A percentile compares a stretch with the other conserved stretches of the same genome.
phyloP scores from a whole-genome alignment of 1,140 invertebrate species.

The Hyles euphorbiae region DNA sequence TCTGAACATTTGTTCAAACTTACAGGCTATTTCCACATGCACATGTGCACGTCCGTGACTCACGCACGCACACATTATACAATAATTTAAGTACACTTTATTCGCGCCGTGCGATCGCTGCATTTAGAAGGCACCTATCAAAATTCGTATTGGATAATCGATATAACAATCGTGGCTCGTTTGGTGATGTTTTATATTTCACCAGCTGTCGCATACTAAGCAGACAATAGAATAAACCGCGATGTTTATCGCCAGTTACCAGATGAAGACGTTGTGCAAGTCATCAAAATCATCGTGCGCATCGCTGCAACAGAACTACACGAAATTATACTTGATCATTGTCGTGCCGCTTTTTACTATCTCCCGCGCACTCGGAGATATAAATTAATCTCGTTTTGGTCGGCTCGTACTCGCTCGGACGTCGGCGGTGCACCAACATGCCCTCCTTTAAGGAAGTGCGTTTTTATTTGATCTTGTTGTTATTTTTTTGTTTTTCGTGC shows the following conservation, averaged over 20 bases:
- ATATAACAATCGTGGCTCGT: slow-evolving; percentile 27
- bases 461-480: slow-evolving; percentile 36
- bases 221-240: slow-evolving; percentile 11
- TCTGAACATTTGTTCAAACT: slow-evolving; percentile 63
- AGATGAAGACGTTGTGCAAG: slow-evolving; percentile 36
- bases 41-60: slow-evolving; percentile 63
- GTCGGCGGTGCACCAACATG: slow-evolving; percentile 17
- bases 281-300: slow-evolving; percentile 28
- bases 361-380: slow-evolving; percentile 3
- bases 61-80: slow-evolving; percentile 53
- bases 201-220: slow-evolving; percentile 21
- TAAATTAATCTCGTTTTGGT: slow-evolving; percentile 8
- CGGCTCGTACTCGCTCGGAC: neutral
- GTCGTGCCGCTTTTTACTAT: slow-evolving; percentile 20
- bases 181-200: slow-evolving; percentile 17
- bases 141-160: slow-evolving; percentile 38
- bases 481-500: slow-evolving; percentile 33
- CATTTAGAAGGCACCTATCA: slow-evolving; percentile 34
- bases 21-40: slow-evolving; percentile 62
- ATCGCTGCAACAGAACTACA: slow-evolving; percentile 23
- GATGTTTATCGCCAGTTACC: slow-evolving; percentile 16
- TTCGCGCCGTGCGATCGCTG: slow-evolving; percentile 39
- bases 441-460: slow-evolving; percentile 24
- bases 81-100: slow-evolving; percentile 52
- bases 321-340: slow-evolving; percentile 30